Evolutionary conservation across 2,113 vertebrate species (phyloP).

Genomic region (Pyxicephalus adspersus): DNA sequence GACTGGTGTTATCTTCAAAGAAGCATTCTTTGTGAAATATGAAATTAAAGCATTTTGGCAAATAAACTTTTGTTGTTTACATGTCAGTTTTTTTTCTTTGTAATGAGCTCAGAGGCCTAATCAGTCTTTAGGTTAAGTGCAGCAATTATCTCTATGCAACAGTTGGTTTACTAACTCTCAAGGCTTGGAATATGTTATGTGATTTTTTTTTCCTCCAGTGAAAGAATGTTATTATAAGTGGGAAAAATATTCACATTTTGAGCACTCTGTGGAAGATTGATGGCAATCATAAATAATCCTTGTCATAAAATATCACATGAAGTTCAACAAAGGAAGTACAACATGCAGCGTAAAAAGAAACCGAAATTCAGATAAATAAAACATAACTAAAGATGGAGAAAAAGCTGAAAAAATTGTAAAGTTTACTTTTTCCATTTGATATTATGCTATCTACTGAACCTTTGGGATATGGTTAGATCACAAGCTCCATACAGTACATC

Average conservation of each 20-base stretch:
- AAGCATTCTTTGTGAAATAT: not conserved
- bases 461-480: not conserved
- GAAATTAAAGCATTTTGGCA: not conserved
- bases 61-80: constrained; percentile 12
- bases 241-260: not conserved
- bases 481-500: not conserved
- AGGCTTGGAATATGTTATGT: not conserved
- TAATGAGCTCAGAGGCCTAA: constrained; percentile 6
- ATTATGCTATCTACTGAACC: not conserved
- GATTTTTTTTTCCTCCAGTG: not conserved
- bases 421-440: not conserved
- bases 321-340: not conserved
- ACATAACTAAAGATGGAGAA: not conserved
- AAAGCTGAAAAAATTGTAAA: not conserved
- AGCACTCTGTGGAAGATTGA: not conserved
- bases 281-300: constrained; percentile 22
- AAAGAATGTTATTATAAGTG: not conserved
- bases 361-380: not conserved
- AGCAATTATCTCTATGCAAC: constrained; percentile 2
- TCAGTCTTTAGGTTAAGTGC: not conserved
- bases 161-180: constrained; percentile 14
- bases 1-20: constrained; percentile 19
- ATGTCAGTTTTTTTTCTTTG: not conserved
- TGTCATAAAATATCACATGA: not conserved
- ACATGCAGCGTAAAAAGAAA: not conserved